phyloP scores from a whole-genome alignment of 2,113 vertebrate species.

The Macaca nemestrina region DNA sequence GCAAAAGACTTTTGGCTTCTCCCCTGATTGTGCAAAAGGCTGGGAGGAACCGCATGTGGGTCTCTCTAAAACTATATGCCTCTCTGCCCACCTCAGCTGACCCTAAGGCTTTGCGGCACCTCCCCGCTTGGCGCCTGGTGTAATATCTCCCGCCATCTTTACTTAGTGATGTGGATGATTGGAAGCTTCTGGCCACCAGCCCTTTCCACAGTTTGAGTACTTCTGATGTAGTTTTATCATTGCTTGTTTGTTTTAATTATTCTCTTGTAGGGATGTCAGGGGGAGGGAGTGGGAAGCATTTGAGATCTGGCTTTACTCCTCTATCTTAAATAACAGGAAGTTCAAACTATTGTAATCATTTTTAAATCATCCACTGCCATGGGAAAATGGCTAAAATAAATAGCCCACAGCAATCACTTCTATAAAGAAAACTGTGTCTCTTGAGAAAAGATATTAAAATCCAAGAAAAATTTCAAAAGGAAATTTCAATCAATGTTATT shows the following conservation, averaged over 20 bases:
- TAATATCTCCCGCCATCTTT: background rate
- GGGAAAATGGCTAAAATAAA: constrained; percentile 76
- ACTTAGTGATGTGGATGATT: too few species aligned
- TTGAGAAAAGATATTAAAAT: constrained; percentile 55
- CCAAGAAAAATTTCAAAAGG: constrained; percentile 20
- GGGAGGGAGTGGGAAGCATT: constrained; percentile 28
- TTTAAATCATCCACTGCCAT: constrained; percentile 69
- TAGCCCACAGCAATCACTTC: constrained; percentile 40
- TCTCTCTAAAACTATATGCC: too few species aligned
- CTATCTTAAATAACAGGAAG: constrained; percentile 75
- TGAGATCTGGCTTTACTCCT: constrained; percentile 61
- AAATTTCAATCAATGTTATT: constrained; percentile 20
- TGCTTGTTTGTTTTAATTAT: constrained; percentile 62
- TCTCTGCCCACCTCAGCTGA: background rate
- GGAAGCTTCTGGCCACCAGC: background rate
- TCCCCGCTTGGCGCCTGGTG: background rate
- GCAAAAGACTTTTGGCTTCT: background rate
- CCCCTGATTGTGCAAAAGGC: background rate
- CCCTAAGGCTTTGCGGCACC: fast-evolving
- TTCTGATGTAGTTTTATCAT: background rate
- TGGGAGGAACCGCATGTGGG: background rate
- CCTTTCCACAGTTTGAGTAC: background rate
- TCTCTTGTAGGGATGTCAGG: background rate
- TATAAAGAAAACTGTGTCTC: constrained; percentile 45
- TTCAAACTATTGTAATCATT: constrained; percentile 67